Conservation (phyloP, 2,888 invertebrate genomes). For the Trachelus tabidus region DNA sequence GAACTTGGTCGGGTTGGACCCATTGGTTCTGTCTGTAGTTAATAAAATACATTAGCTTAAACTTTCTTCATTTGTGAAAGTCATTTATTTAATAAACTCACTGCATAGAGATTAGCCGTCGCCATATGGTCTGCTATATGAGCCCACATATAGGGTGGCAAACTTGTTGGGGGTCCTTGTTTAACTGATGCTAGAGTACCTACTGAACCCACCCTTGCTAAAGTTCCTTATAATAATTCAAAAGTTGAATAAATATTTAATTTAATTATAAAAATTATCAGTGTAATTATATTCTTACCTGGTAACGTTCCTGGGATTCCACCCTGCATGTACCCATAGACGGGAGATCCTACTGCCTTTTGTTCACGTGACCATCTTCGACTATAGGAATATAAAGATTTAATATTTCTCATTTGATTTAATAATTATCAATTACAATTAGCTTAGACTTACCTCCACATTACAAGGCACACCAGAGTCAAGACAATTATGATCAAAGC, state of each 20-base stretch:
- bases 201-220: slow-evolving; percentile 61
- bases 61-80: background rate
- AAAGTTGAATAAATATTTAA: background rate
- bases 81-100: slow-evolving; percentile 64
- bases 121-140: slow-evolving; percentile 91
- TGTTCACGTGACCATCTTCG: slow-evolving; percentile 92
- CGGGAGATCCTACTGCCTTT: slow-evolving; percentile 84
- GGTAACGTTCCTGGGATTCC: slow-evolving; percentile 64
- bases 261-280: background rate
- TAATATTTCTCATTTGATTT: background rate
- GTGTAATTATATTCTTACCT: slow-evolving; percentile 33
- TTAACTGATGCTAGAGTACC: slow-evolving; percentile 62
- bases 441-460: slow-evolving; percentile 81
- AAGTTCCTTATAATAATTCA: slow-evolving; percentile 33
- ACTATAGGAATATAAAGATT: slow-evolving; percentile 65
- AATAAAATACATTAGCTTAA: slow-evolving; percentile 28
- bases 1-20: slow-evolving; percentile 82
- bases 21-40: slow-evolving; percentile 78
- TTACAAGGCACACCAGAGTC: slow-evolving; percentile 86
- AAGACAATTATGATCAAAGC: slow-evolving; percentile 90
- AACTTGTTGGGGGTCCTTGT: slow-evolving; percentile 60
- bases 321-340: slow-evolving; percentile 86
- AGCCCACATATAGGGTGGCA: slow-evolving; percentile 84
- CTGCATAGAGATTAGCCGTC: slow-evolving; percentile 86
- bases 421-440: background rate